A percentile compares a stretch with the other conserved stretches of the same genome.
Conservation (phyloP, 1,140 invertebrate species). For the Zaprionus africanus region DNA sequence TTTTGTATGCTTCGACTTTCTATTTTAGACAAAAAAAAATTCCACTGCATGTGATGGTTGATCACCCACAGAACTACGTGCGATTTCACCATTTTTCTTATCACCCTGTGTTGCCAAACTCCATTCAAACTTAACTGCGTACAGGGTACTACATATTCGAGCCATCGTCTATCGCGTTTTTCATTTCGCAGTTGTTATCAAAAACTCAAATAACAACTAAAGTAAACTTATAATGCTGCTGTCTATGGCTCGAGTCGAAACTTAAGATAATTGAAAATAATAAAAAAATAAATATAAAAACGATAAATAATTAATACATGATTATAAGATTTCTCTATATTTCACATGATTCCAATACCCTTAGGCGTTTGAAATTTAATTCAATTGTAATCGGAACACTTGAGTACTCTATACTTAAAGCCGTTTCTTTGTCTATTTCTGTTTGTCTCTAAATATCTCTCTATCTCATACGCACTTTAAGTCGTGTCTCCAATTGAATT, state of each 20-base stretch:
- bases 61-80: not conserved
- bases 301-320: not conserved
- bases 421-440: too few relatives aligned
- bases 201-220: not conserved
- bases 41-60: not conserved
- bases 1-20: not conserved
- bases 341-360: not conserved
- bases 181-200: not conserved
- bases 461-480: not conserved
- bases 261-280: not conserved
- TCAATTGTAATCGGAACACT: not conserved
- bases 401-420: not conserved
- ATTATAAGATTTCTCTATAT: not conserved
- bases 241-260: not conserved
- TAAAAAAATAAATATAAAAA: not conserved
- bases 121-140: not conserved
- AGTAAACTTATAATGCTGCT: not conserved
- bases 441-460: too few relatives aligned
- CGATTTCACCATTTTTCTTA: not conserved
- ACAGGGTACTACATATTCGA: not conserved
- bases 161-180: not conserved
- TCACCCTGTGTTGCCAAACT: conserved; percentile 6
- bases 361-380: too few relatives aligned
- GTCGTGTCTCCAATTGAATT: not conserved
- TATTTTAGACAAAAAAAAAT: conserved; percentile 6